Evolutionary conservation across 2,797 vertebrate genomes (phyloP), one percentile per base, ranked within the genome.

Genomic region (Chloroceryle inda): DNA sequence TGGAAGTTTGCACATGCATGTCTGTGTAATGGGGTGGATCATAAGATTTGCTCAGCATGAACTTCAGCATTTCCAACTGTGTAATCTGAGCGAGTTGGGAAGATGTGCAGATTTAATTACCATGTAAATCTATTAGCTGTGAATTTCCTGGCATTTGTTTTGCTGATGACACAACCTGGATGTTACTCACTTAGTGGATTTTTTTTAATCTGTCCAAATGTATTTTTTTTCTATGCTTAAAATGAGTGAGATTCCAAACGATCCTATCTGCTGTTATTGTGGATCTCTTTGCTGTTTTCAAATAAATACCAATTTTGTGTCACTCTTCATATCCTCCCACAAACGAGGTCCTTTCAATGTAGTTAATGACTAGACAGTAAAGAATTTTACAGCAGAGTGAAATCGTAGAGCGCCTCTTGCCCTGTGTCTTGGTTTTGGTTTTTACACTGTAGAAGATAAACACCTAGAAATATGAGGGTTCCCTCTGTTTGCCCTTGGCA

Each of bases 81-180:
- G 89, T 96, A 92, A 92, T 85, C 74, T 90, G 93, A 96, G 80
- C 68, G 78, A 93, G 55, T 55, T 64, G 92, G 82, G 95, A 93
- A 95, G 93, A 89, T 73, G 88, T 81, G 55, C 67, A 67, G 47
- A 69, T 91, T 94, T 86, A 89, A 89, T 91, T 93, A 75, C 88
- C 75, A 5, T 75, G 71, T 81, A 88, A 93, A 93, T 81, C 78
- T 74, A 64, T 58, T 94, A 72, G 59, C 17, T 92, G 73, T 50
- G 63, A 92, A 84, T 87, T 91, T 92, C 80, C 53, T 89, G 77
- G 80, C 56, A 71, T 73, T 94, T 73, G 55, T 88, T 89, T 91
- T 76, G 55, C 42, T 79, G 33, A 38, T 96, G 71, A 88, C 56
- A 85, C 58, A 72, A 58, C 27, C 22, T 45, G 52, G 80, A 71